Percentiles rank a stretch among this genome's conserved stretches.
Conservation (phyloP, 2,888 invertebrate genomes). For the Dicyrtoma fusca region DNA sequence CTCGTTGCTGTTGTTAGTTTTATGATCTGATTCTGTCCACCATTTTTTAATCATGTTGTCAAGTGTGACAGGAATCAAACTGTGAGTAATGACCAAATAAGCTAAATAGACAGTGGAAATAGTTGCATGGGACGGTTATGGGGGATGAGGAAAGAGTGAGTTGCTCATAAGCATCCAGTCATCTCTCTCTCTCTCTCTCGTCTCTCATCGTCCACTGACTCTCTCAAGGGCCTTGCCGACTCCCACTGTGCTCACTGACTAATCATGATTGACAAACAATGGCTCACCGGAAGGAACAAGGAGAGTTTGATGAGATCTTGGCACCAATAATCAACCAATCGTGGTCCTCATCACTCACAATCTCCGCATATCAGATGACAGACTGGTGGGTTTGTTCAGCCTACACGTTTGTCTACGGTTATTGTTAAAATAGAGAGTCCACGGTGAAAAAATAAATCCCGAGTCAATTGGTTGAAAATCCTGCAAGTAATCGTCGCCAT, state of each 20-base stretch:
- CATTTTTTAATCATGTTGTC: no score
- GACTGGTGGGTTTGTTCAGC: background rate
- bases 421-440: no score
- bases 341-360: constrained; percentile 11
- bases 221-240: background rate
- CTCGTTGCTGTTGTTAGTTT: no score
- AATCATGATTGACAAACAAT: constrained; percentile 32
- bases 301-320: constrained; percentile 35
- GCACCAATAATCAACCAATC: constrained; percentile 47
- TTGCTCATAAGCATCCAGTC: background rate
- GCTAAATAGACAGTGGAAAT: no score
- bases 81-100: no score
- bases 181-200: constrained; percentile 1
- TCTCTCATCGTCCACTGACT: background rate
- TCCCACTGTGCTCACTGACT: constrained; percentile 31
- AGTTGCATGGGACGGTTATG: no score
- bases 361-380: constrained; percentile 12
- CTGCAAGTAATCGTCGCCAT: constrained; percentile 38
- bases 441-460: constrained; percentile 7
- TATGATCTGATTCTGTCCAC: no score
- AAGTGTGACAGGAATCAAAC: no score
- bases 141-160: no score
- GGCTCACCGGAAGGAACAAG: constrained; percentile 30
- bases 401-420: background rate
- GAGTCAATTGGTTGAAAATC: constrained; percentile 33